Percentiles rank a stretch among this genome's conserved stretches.
Conservation (phyloP, 1,140 invertebrate genomes). For the Hydropsyche tenuis region DNA sequence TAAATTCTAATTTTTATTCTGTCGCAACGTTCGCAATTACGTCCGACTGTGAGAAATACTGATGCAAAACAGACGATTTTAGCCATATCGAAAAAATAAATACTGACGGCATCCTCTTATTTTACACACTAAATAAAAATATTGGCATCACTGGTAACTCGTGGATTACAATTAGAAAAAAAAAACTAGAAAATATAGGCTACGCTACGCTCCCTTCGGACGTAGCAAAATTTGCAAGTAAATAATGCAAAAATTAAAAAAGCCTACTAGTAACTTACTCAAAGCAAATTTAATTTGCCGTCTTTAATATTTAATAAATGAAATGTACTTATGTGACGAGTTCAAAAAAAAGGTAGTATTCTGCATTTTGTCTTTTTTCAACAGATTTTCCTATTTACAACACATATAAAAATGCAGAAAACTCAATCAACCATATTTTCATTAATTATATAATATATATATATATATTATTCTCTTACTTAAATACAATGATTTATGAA, state of each 20-base stretch:
- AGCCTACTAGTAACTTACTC: constrained; percentile 46
- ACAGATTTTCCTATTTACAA: constrained; percentile 8
- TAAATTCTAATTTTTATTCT: background rate
- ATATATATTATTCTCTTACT: constrained; percentile 44
- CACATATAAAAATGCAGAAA: constrained; percentile 12
- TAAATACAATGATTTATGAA: constrained; percentile 48
- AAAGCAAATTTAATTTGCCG: constrained; percentile 47
- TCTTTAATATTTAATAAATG: constrained; percentile 5
- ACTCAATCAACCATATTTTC: constrained; percentile 6
- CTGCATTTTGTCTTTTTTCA: constrained; percentile 5
- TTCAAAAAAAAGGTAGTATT: background rate
- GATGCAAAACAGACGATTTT: too few species aligned
- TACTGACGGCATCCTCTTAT: constrained; percentile 14
- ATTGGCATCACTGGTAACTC: constrained; percentile 51
- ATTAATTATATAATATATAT: too few species aligned
- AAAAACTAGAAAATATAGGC: constrained; percentile 42
- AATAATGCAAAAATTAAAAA: constrained; percentile 40
- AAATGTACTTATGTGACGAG: too few species aligned
- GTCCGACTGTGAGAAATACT: too few species aligned
- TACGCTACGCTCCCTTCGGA: background rate
- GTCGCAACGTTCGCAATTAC: too few species aligned
- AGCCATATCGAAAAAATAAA: constrained; percentile 3
- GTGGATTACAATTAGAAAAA: constrained; percentile 48
- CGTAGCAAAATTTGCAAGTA: background rate
- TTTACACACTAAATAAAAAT: constrained; percentile 29